A percentile compares a stretch with the other conserved stretches of the same genome.
phyloP scores from a whole-genome alignment of 2,888 invertebrate species.

The Eristalis intricaria region DNA sequence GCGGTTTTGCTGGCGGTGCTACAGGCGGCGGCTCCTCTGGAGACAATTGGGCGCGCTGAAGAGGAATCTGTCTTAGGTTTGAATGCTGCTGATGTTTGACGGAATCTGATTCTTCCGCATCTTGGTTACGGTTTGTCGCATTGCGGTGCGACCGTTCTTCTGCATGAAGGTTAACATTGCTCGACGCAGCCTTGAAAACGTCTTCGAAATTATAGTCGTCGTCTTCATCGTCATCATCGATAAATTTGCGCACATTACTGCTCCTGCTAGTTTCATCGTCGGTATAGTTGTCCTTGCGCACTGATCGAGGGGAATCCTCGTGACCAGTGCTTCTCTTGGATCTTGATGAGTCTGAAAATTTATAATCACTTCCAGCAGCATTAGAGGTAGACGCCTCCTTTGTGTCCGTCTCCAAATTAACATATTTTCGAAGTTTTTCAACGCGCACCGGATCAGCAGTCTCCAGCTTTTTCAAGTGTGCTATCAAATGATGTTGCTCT shows the following conservation, averaged over 20 bases:
- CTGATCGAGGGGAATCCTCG: slow-evolving; percentile 71
- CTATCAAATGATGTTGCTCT: slow-evolving; percentile 91
- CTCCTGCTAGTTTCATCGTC: slow-evolving; percentile 73
- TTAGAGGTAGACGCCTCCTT: slow-evolving; percentile 44
- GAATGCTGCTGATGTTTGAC: slow-evolving; percentile 26
- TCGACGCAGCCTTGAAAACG: slow-evolving; percentile 89
- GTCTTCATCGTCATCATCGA: slow-evolving; percentile 87
- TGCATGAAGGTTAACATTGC: slow-evolving; percentile 86
- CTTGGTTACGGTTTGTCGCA: slow-evolving; percentile 6
- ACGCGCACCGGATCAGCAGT: slow-evolving; percentile 89
- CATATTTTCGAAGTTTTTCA: slow-evolving; percentile 88
- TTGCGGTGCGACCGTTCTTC: slow-evolving; percentile 43
- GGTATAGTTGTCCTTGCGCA: slow-evolving; percentile 65
- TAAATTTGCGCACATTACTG: slow-evolving; percentile 77
- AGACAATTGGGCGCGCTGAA: slow-evolving; percentile 22
- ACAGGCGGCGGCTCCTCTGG: slow-evolving; percentile 18
- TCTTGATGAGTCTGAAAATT: slow-evolving; percentile 57
- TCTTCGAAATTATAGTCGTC: slow-evolving; percentile 93
- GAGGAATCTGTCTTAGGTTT: slow-evolving; percentile 29
- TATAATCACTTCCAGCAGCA: slow-evolving; percentile 41
- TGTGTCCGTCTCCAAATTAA: slow-evolving; percentile 82
- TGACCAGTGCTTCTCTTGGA: slow-evolving; percentile 44
- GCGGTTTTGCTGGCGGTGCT: slow-evolving; percentile 67
- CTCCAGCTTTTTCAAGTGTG: slow-evolving; percentile 91
- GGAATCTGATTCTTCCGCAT: slow-evolving; percentile 23